Base-by-base conservation (phyloP, 1,140 invertebrate genomes). In the Scaptomyza pallida region DNA sequence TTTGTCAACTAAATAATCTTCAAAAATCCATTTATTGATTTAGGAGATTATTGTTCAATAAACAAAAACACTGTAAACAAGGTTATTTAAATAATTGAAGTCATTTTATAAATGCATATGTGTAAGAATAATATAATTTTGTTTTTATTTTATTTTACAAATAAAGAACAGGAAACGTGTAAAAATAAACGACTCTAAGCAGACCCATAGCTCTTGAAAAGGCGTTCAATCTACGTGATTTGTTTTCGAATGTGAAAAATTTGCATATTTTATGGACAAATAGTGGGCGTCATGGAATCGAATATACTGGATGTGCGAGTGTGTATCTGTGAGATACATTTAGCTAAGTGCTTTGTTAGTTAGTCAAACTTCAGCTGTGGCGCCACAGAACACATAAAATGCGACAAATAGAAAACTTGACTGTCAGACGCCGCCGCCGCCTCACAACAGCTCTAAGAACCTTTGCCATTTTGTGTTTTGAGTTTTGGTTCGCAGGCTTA, bases 391-490 rank as follows among this genome's bases (percentile, higher is more conserved):
- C 10, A 78, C 41, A 86, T 80, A 67, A 86, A 83, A 72, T 59
- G 41, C 26, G 51, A 74, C 13, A 37, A 16, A 55, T 56, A 23
- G 23, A n/a, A n/a, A 17, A 2, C 12, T 19, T 16, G 43, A 9
- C 13, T 26, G 21, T 0, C 54, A 30, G 23, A 15, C 23, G 47
- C 19, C 21, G 19, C 2, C 19, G 19, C 2, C 19, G 19, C 5
- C 26, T 30, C 26, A 26, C 23, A 9, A 26, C 40, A 44, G 21
- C 54, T 15, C 16, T 41, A 26, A 68, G 62, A 81, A 76, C 78
- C 37, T 69, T 85, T 73, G 82, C 81, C 81, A 82, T 85, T 75
- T 75, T 75, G 73, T 75, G 70, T 30, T 86, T 86, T 86, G 81
- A 86, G 62, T 86, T 86, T 86, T 86, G 82, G 82, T 26, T 26